Base-by-base conservation (phyloP, 2,113 vertebrate species). In the Xiphophorus hellerii region DNA sequence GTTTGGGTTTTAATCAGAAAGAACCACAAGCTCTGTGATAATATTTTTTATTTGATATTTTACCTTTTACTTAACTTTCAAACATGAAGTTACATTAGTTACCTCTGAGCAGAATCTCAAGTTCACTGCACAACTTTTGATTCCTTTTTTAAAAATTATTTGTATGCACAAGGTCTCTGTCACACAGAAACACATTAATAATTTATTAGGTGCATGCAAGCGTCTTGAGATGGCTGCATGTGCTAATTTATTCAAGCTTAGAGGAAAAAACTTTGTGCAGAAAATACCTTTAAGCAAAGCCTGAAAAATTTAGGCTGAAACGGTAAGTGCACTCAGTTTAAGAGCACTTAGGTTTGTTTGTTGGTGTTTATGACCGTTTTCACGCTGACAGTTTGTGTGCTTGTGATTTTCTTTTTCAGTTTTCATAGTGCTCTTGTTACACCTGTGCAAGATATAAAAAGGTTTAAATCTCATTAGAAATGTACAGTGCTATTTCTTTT, bases 281-380 rank as follows among this genome's bases (percentile, higher is more conserved):
- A 86, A 85, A 81, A 76, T 63, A 69, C 73, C 29, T 74, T 62
- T 35, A 30, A 37, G 62, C 60, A 65, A 54, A 67, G 25, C 10
- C 73, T 79, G 86, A 17, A 86, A 86, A 86, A 66, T 82, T 87
- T 80, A 84, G 39, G 86, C 60, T 70, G 62, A 68, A 42, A 77
- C 60, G 74, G n/a, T 62, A 54, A 86, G 84, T 84, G 66, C 44
- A 15, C 67, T 85, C 13, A 28, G 42, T 37, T 75, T 73, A 60
- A 22, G 64, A 67, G 76, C 78, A 69, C 73, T 78, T 29, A 58
- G 22, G 31, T 48, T 39, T 65, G 33, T 78, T 76, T 78, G 71
- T 71, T 76, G 69, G 54, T 29, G 5, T 82, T 71, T 62, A 61
- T 44, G 62, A 10, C 27, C 33, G 7, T 8, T n/a, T 61, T 22